These are phyloP conservation scores for Haliclona indistincta DNA, from an alignment of 37 sponge, comb jelly and placozoan species.

Conservation along the genomic window DNA sequence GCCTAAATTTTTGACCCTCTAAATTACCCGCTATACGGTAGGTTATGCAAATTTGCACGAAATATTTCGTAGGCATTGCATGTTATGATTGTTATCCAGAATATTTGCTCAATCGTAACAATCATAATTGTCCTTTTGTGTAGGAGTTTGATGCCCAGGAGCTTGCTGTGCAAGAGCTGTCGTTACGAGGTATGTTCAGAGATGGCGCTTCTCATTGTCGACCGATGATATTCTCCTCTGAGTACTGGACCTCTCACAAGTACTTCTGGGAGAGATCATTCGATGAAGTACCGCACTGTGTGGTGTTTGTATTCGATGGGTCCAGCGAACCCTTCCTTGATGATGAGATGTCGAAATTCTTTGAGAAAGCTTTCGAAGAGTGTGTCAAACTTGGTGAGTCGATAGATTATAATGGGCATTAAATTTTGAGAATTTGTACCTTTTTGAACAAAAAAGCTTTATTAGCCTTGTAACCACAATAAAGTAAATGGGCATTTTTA, in stretches of 20 bases:
- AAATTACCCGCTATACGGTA: too few relatives aligned
- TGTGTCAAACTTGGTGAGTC: conserved; percentile 73
- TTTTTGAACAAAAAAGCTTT: neutral
- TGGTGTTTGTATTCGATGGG: conserved; percentile 96
- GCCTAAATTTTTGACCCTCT: too few relatives aligned
- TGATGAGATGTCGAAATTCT: conserved; percentile 80
- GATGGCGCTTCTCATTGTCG: conserved; percentile 64
- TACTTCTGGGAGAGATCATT: conserved; percentile 85
- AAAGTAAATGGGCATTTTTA: neutral
- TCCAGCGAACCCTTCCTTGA: conserved; percentile 89
- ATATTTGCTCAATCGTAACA: too few relatives aligned
- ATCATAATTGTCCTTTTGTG: neutral
- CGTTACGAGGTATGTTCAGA: conserved; percentile 82
- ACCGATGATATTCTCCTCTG: conserved; percentile 36
- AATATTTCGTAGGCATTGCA: too few relatives aligned
- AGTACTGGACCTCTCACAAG: conserved; percentile 80
- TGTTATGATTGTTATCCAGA: too few relatives aligned
- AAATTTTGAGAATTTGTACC: neutral
- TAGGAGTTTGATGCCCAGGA: conserved; percentile 72
- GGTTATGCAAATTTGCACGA: too few relatives aligned
- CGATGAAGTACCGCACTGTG: conserved; percentile 77
- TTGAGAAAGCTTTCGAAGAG: conserved; percentile 77
- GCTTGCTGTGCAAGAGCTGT: conserved; percentile 63
- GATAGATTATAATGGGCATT: neutral
- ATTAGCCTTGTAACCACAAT: neutral